Evolutionary conservation across 1,140 invertebrate genomes (phyloP).

Genomic region (Penaeus vannamei): DNA sequence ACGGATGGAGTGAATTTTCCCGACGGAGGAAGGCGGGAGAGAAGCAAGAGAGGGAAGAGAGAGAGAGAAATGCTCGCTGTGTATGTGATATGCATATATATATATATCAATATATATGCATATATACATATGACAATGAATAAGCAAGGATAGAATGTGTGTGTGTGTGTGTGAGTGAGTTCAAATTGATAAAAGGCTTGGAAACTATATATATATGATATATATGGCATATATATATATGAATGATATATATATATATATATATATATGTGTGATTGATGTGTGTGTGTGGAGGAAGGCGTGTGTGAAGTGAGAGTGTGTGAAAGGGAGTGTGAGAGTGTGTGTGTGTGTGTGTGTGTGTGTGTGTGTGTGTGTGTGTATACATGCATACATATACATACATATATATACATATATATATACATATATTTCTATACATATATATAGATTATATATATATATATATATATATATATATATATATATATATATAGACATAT

Average conservation of each 20-base stretch:
- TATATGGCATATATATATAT: no score
- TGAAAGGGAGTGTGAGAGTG: not conserved
- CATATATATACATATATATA: not conserved
- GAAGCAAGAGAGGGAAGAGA: not conserved
- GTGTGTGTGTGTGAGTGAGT: not conserved
- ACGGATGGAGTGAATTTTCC: no score
- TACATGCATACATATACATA: not conserved
- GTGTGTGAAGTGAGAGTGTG: not conserved
- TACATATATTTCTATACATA: not conserved
- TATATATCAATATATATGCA: no score
- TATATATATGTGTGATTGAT: not conserved
- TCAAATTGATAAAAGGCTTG: no score
- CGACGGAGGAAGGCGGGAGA: not conserved
- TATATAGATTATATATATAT: not conserved
- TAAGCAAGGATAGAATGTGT: not conserved
- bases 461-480: conserved; percentile 1
- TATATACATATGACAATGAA: no score
- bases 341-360: no score
- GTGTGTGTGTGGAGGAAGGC: not conserved
- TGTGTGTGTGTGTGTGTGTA: not conserved
- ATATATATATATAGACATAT: not conserved
- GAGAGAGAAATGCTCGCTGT: not conserved
- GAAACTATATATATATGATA: no score
- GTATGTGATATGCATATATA: not conserved
- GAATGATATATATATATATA: not conserved